Evolutionary conservation across 2,888 invertebrate species (phyloP).

Genomic region (Hypolimnas misippus): DNA sequence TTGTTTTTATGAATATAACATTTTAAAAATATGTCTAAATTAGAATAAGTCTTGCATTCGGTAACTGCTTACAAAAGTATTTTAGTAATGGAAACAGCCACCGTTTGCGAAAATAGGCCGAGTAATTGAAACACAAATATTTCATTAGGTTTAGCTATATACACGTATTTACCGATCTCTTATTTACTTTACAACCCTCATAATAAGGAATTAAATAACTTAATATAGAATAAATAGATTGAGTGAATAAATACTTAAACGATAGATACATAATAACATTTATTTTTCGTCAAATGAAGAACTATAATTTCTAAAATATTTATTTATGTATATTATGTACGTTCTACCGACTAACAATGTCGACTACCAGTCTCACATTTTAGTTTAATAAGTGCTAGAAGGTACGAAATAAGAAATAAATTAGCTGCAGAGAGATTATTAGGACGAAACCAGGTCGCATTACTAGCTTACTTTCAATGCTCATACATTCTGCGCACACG

Average conservation of each 20-base stretch:
- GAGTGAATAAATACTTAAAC: constrained; percentile 70
- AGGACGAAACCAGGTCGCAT: constrained; percentile 74
- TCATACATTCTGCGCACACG: constrained; percentile 46
- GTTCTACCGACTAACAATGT: constrained; percentile 82
- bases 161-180: constrained; percentile 67
- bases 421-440: constrained; percentile 71
- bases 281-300: constrained; percentile 73
- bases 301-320: constrained; percentile 74
- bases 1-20: constrained; percentile 11
- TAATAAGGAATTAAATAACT: constrained; percentile 73
- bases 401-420: constrained; percentile 77
- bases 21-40: constrained; percentile 34
- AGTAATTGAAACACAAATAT: constrained; percentile 63
- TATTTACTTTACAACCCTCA: constrained; percentile 74
- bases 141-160: constrained; percentile 67
- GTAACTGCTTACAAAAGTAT: constrained; percentile 34
- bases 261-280: constrained; percentile 67
- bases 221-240: constrained; percentile 65
- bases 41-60: constrained; percentile 32
- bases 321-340: constrained; percentile 70
- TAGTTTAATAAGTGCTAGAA: constrained; percentile 82
- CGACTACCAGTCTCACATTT: constrained; percentile 84
- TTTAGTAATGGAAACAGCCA: constrained; percentile 45
- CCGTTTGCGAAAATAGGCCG: constrained; percentile 70
- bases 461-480: constrained; percentile 31